Evolutionary conservation across 2,797 vertebrate genomes (phyloP).

Genomic region (Synanceia verrucosa): DNA sequence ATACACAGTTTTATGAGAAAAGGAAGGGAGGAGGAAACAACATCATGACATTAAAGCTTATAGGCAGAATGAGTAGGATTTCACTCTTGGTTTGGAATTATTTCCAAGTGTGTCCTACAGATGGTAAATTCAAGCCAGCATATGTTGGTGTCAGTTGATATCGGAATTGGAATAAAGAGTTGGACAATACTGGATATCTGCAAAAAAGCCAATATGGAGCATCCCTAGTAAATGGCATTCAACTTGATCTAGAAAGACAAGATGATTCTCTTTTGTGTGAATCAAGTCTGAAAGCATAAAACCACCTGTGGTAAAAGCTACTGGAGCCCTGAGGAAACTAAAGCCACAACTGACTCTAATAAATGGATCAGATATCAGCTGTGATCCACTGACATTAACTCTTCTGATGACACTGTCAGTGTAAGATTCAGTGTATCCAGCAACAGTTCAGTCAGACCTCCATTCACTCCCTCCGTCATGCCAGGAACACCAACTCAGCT

Average conservation of each 20-base stretch:
- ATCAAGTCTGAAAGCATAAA: not conserved
- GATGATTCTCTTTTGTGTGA: no score
- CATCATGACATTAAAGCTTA: not conserved
- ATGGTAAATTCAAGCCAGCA: no score
- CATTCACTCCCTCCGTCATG: not conserved
- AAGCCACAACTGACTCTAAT: not conserved
- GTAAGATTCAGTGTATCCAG: not conserved
- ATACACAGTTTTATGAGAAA: not conserved
- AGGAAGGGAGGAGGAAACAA: not conserved
- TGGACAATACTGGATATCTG: no score
- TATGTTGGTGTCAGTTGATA: no score
- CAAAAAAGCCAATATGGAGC: no score
- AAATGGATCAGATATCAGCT: not conserved
- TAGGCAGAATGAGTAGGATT: not conserved
- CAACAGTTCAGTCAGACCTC: not conserved
- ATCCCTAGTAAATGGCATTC: no score
- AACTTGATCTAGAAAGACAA: not conserved
- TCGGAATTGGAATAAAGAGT: no score
- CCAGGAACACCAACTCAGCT: no score
- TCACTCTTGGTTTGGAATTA: no score
- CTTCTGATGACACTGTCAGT: not conserved
- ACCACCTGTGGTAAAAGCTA: not conserved
- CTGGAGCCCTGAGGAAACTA: conserved; percentile 29
- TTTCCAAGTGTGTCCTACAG: no score
- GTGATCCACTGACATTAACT: not conserved